Evolutionary conservation across 2,888 invertebrate genomes (phyloP), one percentile per base, ranked within the genome.

Genomic region (Bellardia pandia): DNA sequence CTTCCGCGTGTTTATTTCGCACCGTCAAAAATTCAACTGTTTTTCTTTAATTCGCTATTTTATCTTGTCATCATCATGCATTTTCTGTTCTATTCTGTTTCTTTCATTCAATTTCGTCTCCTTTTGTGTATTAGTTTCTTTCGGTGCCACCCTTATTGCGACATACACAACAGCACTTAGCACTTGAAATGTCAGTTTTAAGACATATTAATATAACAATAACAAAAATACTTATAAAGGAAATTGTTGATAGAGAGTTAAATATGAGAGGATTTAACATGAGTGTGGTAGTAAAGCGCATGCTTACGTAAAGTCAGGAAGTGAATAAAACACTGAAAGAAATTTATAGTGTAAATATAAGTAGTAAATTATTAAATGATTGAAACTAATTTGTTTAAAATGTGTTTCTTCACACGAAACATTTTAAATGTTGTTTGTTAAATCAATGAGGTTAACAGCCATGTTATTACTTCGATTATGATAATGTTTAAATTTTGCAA

Each of bases 121-220:
- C 2, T 66, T 45, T 81, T 53, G 37, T 37, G 42, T 53, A 74
- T 68, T 74, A 60, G 64, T 75, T 51, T 48, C 51, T 33, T 7
- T 58, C 4, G 4, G 40, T 71, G 77, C 85, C 87, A 87, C 87
- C 87, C 87, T 85, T 87, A 81, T 30, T 30, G 8, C 16, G 48
- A 14, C 42, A 74, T 11, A 58, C 45, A 58, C 33, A 58, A 11
- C 0, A 23, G 33, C 30, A 77, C 64, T 68, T 86, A 80, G 81
- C 77, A 84, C 71, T 77, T 84, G 60, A 74, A 80, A 80, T 84
- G 86, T 87, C 86, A 84, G 66, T 87, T 79, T 78, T 8, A 76
- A 75, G 30, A 11, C n/a, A 68, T 42, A 14, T 64, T 13, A 45
- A 48, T 68, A 60, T 33, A 42, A 66, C 4, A 9, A 11, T 7